Base-by-base conservation (phyloP, 2,888 invertebrate species). In the Ernsta delagoae region DNA sequence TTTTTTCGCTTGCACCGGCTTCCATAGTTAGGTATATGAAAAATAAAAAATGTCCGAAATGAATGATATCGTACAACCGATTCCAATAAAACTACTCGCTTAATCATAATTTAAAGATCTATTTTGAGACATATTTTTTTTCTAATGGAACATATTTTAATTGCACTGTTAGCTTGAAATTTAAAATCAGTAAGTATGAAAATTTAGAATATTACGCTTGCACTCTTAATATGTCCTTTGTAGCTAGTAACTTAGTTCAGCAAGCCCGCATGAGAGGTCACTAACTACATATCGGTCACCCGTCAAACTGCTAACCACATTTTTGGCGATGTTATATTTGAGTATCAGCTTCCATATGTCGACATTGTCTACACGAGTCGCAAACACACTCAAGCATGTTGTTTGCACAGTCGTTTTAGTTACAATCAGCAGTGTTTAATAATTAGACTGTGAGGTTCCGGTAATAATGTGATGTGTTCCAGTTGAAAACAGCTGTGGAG, bases 401-500 rank as follows among this genome's bases (percentile, higher is more conserved):
- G 53, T 53, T 53, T 53, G 53, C 8, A 24, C 53, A 53, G 53
- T 50, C 16, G 50, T 16, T 50, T 50, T 3, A 2, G 16, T 12
- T 8, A 4, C 6, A 0, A 6, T 2, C 0, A 4, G 0, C 12
- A 3, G 16, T 48, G 16, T 48, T 48, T 48, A 48, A 48, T 48
- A 12, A 16, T 12, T 0, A 48, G 16, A 16, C 24, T 24, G 24
- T 4, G 16, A 50, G 12, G n/a, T 16, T 50, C 7, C 16, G 4
- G 24, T 16, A 8, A 8, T 8, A 24, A n/a, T n/a, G n/a, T n/a
- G n/a, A 24, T 53, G 53, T 53, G 24, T 16, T 53, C 24, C 53
- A 53, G 53, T 53, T 9, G 24, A 53, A 53, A 53, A 53, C 53
- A 53, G 53, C 53, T 53, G 53, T 16, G 8, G 24, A 24, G 24